Percentiles rank a stretch among this genome's conserved stretches.
phyloP scores from a whole-genome alignment of 2,888 invertebrate species.

The Polydrusus pterygomalis region DNA sequence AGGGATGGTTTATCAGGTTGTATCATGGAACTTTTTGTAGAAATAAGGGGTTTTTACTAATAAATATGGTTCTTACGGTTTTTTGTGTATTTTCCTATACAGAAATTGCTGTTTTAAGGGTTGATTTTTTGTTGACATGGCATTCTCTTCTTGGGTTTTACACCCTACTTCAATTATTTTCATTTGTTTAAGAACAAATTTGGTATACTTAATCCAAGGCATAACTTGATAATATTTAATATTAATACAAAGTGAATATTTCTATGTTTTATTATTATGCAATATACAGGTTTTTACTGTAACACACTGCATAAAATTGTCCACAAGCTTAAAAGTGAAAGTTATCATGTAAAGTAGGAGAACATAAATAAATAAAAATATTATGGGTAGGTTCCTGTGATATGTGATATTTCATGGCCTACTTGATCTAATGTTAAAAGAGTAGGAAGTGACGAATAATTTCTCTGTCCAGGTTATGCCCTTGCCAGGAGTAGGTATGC shows the following conservation, averaged over 20 bases:
- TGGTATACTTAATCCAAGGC: background rate
- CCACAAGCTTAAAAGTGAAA: constrained; percentile 47
- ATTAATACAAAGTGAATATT: too few relatives aligned
- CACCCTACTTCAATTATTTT: background rate
- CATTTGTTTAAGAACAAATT: background rate
- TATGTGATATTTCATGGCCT: constrained; percentile 24
- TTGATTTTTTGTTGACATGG: constrained; percentile 39
- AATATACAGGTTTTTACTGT: constrained; percentile 39
- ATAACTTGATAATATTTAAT: too few relatives aligned
- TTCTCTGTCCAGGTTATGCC: too few relatives aligned
- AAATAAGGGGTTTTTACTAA: background rate
- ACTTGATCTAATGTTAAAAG: background rate
- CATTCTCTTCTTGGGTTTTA: background rate
- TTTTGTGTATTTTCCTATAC: background rate
- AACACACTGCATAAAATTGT: constrained; percentile 23
- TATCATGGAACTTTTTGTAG: background rate
- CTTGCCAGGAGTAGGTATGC: too few relatives aligned
- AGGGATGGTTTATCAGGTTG: background rate
- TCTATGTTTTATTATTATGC: constrained; percentile 20
- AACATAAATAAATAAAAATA: constrained; percentile 25
- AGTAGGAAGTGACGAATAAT: background rate
- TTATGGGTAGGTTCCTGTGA: constrained; percentile 12
- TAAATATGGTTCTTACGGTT: background rate
- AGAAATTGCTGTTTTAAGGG: background rate
- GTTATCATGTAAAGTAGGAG: constrained; percentile 32